Conservation (phyloP, 92 coral and sea anemone species). For the Porites lobata region DNA sequence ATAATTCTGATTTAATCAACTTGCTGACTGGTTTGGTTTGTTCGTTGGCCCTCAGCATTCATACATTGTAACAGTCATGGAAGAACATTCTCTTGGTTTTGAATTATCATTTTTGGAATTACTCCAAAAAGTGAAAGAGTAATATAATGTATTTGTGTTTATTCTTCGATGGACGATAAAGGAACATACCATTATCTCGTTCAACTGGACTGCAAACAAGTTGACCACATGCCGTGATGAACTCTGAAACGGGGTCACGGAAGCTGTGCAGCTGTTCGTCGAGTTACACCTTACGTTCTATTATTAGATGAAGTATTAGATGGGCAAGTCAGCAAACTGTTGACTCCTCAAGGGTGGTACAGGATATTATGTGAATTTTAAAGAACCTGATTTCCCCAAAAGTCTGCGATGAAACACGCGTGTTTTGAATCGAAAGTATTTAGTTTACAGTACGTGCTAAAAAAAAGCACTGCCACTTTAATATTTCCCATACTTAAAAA, state of each 20-base stretch:
- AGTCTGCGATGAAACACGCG: not conserved
- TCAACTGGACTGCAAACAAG: not conserved
- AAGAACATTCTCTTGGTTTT: too few species aligned
- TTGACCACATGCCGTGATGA: slow-evolving; percentile 3
- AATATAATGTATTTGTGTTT: too few species aligned
- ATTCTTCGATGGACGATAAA: not conserved
- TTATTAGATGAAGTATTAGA: not conserved
- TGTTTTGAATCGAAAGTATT: too few species aligned
- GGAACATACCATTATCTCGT: slow-evolving; percentile 5
- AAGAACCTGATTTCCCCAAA: not conserved
- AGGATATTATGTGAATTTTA: not conserved
- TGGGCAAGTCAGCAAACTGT: not conserved
- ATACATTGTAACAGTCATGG: too few species aligned
- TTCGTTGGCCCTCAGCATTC: too few species aligned
- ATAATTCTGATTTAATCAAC: too few species aligned
- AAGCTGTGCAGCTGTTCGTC: not conserved
- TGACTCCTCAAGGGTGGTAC: not conserved
- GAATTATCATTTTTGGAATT: not conserved
- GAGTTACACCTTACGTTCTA: not conserved
- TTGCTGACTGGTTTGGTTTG: too few species aligned
- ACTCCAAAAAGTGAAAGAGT: not conserved
- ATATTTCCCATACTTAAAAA: too few species aligned
- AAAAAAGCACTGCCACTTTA: too few species aligned
- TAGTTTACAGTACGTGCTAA: too few species aligned
- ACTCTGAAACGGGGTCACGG: slow-evolving; percentile 34